These are phyloP conservation scores for Myathropa florea DNA, from an alignment of 2,888 invertebrate genomes.

Conservation along the genomic window DNA sequence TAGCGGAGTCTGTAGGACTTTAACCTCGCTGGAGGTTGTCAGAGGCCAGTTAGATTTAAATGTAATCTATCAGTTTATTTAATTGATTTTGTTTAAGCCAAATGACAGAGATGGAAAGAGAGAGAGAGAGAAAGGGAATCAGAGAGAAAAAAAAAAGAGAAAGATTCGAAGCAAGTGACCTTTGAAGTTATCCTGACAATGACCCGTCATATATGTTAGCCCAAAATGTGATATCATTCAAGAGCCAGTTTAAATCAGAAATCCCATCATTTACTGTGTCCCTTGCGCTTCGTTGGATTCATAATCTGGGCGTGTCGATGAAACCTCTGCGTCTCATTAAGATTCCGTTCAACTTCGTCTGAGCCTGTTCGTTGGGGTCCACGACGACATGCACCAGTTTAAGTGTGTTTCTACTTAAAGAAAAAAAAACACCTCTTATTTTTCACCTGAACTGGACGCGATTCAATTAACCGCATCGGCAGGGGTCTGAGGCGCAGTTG, in stretches of 20 bases:
- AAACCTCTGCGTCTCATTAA: slow-evolving; percentile 59
- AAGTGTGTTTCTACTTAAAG: slow-evolving; percentile 9
- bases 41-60: not conserved
- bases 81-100: not conserved
- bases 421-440: slow-evolving; percentile 40
- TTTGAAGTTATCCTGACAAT: not conserved
- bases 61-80: not conserved
- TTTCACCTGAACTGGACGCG: slow-evolving; percentile 52
- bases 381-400: slow-evolving; percentile 14
- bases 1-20: slow-evolving; percentile 8
- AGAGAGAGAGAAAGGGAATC: no score
- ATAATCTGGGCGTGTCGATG: slow-evolving; percentile 59
- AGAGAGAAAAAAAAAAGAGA: not conserved
- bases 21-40: not conserved
- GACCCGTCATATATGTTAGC: no score
- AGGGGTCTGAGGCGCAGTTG: not conserved
- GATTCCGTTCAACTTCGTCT: slow-evolving; percentile 56
- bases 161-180: not conserved
- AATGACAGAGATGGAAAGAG: not conserved
- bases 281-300: not conserved
- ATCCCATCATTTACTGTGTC: slow-evolving; percentile 23
- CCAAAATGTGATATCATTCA: not conserved
- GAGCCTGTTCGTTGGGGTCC: slow-evolving; percentile 7
- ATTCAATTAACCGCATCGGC: slow-evolving; percentile 52
- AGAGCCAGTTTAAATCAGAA: slow-evolving; percentile 8